Evolutionary conservation across 2,797 vertebrate genomes (phyloP).

Genomic region (Enteromius fasciolatus): DNA sequence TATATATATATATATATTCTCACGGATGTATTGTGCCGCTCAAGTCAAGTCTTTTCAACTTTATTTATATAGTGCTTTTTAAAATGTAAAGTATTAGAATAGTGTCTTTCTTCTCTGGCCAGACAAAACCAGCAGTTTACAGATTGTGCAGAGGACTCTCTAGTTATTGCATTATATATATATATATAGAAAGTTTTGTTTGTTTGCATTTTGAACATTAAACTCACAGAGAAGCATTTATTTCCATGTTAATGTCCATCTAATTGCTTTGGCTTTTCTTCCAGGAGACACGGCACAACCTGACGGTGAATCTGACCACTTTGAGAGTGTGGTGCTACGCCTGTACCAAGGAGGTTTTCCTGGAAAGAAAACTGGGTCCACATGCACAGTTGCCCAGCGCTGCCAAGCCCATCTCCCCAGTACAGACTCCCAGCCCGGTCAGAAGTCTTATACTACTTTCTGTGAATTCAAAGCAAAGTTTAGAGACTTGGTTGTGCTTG

Average conservation of each 20-base stretch:
- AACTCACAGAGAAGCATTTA: background rate
- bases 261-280: background rate
- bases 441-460: background rate
- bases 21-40: no score
- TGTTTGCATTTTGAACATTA: background rate
- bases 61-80: no score
- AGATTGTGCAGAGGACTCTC: background rate
- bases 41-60: no score
- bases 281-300: constrained; percentile 92
- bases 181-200: background rate
- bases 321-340: constrained; percentile 98
- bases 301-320: constrained; percentile 98
- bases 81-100: no score
- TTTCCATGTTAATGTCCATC: constrained; percentile 8
- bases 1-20: no score
- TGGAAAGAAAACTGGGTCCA: constrained; percentile 90
- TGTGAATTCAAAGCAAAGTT: background rate
- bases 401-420: constrained; percentile 75
- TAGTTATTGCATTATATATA: background rate
- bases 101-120: no score
- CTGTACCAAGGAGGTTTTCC: constrained; percentile 96
- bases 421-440: constrained; percentile 76
- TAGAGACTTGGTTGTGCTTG: background rate
- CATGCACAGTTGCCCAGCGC: constrained; percentile 74
- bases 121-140: no score